These are phyloP conservation scores for Sciurus carolinensis DNA, from an alignment of 2,797 vertebrate genomes.

Conservation along the genomic window DNA sequence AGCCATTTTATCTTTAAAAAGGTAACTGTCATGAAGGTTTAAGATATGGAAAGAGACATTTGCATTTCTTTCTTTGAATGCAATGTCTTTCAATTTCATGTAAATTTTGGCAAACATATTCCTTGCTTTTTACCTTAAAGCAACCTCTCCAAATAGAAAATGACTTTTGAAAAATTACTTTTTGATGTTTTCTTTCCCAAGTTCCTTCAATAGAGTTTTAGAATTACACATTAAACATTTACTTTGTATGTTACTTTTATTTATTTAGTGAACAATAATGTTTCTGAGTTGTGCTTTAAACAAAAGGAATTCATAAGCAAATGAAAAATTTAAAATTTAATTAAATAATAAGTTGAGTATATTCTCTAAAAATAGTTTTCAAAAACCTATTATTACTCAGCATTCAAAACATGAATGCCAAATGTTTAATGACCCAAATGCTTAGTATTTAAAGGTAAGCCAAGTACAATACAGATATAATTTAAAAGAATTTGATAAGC, in stretches of 20 bases:
- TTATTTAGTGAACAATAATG: neutral
- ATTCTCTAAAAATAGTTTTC: conserved; percentile 2
- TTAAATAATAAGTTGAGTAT: neutral
- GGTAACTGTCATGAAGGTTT: neutral
- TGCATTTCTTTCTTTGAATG: neutral
- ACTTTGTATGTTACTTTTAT: neutral
- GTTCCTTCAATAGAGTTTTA: neutral
- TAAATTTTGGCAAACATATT: conserved; percentile 56
- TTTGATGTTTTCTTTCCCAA: neutral
- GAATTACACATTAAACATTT: neutral
- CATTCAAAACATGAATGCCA: neutral
- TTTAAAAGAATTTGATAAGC: neutral
- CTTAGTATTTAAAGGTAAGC: neutral
- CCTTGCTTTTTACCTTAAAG: conserved; percentile 47
- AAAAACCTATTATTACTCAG: neutral
- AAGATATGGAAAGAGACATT: conserved; percentile 54
- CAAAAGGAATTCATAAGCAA: neutral
- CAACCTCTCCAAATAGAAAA: neutral
- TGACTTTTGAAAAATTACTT: conserved; percentile 2
- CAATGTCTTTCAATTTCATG: conserved; percentile 43
- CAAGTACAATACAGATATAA: neutral
- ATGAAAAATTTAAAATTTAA: neutral
- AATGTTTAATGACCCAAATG: neutral
- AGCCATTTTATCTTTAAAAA: conserved; percentile 10
- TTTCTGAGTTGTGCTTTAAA: neutral